Evolutionary conservation across 2,888 invertebrate genomes (phyloP), one percentile per base, ranked within the genome.

Genomic region (Diarsia dahlii): DNA sequence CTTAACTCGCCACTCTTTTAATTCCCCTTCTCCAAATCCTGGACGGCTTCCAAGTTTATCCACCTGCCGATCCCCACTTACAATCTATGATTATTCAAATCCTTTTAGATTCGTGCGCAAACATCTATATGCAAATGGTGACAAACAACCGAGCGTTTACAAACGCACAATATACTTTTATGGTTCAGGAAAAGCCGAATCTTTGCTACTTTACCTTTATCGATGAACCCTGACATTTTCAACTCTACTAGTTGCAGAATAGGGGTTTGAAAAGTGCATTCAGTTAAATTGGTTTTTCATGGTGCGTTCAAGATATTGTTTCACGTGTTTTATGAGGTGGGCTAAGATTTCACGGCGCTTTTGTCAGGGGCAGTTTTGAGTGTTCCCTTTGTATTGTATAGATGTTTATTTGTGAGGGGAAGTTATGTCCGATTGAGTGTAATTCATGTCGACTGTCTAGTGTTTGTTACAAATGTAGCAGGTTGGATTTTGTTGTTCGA

Each of bases 81-180:
- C 80, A 72, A 83, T 78, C 87, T 86, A 88, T 88, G 87, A 88
- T 87, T 87, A 88, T 89, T 90, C 87, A 88, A 88, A 88, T 87
- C 87, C 84, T 89, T 88, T 89, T 88, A 86, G 88, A 89, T 88
- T 88, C 82, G 78, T 86, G 78, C 84, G 79, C 83, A 87, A 89
- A 92, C 93, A 95, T 95, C 93, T 95, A 92, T 94, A 96, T 96
- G 95, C 94, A 96, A 96, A 96, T 95, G 93, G 94, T 95, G 95
- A 95, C 96, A 96, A 96, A 95, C 95, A 95, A 94, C 91, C 94
- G 91, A 91, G 92, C 94, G 93, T 95, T 95, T 94, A 95, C 95
- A 93, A 93, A 95, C 95, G 95, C 95, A 95, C 95, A 95, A 96
- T 96, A 96, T 96, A 96, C 93, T 96, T 96, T 96, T 95, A 96